A percentile compares a stretch with the other conserved stretches of the same genome.
Evolutionary conservation across 2,888 invertebrate species (phyloP).

Genomic region (Machimus atricapillus): DNA sequence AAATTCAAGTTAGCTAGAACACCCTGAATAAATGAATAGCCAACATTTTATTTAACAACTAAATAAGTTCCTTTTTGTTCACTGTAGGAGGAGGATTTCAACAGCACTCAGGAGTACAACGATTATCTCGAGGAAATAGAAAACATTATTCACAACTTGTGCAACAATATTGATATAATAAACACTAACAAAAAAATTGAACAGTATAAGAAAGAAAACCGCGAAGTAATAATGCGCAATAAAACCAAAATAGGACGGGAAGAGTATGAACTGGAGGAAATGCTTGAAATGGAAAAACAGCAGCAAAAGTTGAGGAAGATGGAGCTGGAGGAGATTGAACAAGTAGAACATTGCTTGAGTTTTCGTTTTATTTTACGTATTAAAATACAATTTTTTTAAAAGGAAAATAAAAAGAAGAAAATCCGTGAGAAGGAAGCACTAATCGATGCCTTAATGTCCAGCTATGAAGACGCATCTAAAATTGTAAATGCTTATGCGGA

Average conservation of each 20-base stretch:
- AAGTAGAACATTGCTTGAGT: conserved; percentile 22
- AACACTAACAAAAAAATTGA: conserved; percentile 90
- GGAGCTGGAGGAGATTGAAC: conserved; percentile 70
- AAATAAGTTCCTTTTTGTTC: background rate
- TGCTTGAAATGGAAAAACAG: conserved; percentile 81
- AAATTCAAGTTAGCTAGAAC: too few species aligned
- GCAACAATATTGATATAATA: conserved; percentile 86
- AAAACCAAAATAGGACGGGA: conserved; percentile 79
- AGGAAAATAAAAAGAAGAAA: conserved; percentile 80
- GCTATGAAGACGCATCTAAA: conserved; percentile 86
- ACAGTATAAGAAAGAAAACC: conserved; percentile 89
- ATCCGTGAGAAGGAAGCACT: conserved; percentile 87
- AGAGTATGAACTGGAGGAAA: conserved; percentile 85
- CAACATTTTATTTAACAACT: background rate
- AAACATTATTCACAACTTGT: conserved; percentile 87
- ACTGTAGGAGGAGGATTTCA: conserved; percentile 83
- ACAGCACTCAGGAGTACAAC: conserved; percentile 83
- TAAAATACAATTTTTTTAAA: conserved; percentile 49
- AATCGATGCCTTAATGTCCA: conserved; percentile 95
- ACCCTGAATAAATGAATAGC: background rate
- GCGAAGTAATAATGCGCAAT: conserved; percentile 81
- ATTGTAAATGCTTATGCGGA: conserved; percentile 84
- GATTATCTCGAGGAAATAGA: conserved; percentile 97
- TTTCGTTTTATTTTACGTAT: background rate
- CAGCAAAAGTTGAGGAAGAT: conserved; percentile 76